Evolutionary conservation across 92 coral and sea anemone genomes (phyloP).

Genomic region (Epizoanthus illoricatus): DNA sequence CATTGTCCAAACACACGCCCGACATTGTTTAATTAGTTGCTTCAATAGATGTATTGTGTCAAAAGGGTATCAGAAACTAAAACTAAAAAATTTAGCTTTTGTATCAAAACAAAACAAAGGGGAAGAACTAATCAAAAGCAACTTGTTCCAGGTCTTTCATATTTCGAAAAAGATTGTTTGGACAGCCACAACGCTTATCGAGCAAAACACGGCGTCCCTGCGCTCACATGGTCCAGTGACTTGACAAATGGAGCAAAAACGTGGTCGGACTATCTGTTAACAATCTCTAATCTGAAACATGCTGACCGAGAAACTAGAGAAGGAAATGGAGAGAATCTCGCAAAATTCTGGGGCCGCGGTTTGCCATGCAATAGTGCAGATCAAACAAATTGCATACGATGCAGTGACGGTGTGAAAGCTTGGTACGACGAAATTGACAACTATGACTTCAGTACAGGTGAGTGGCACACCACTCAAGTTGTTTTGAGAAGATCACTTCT

Average conservation of each 20-base stretch:
- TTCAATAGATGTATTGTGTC: no score
- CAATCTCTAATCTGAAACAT: neutral
- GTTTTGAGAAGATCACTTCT: no score
- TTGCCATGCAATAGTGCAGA: neutral
- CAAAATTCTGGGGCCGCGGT: neutral
- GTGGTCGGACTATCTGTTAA: neutral
- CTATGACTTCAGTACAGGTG: slow-evolving; percentile 4
- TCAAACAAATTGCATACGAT: slow-evolving; percentile 6
- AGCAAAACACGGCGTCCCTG: slow-evolving; percentile 6
- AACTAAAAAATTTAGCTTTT: no score
- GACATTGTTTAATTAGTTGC: no score
- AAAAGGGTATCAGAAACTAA: no score
- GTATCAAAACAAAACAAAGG: neutral
- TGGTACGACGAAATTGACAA: slow-evolving; percentile 10
- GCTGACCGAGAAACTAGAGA: neutral
- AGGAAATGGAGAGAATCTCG: slow-evolving; percentile 7
- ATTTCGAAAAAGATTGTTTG: slow-evolving; percentile 17
- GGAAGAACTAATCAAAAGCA: neutral
- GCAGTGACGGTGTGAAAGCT: slow-evolving; percentile 1
- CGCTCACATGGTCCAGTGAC: neutral
- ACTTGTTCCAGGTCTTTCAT: slow-evolving; percentile 9
- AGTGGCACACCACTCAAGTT: neutral
- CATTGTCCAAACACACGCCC: no score
- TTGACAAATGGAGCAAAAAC: neutral
- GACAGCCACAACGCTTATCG: slow-evolving; percentile 13